Evolutionary conservation across 2,797 vertebrate genomes (phyloP), one percentile per base, ranked within the genome.

Genomic region (Oryzias sinensis): DNA sequence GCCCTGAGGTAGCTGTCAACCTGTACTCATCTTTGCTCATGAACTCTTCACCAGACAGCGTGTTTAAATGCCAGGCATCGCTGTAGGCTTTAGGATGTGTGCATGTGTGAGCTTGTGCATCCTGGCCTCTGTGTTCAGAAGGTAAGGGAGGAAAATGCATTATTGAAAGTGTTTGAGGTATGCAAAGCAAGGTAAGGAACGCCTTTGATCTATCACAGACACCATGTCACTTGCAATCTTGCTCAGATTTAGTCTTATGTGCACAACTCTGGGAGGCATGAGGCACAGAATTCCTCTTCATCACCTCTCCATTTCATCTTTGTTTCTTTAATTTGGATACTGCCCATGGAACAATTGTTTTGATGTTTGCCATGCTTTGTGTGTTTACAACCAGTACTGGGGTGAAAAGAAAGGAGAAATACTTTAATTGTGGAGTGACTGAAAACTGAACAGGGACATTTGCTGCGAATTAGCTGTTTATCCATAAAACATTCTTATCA

Each of bases 151-250:
- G 67, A 67, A 72, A 80, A 78, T 87, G 48, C 79, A 88, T 89
- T 88, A 85, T 86, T 90, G 79, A 90, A 82, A 51, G 55, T 67
- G 74, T 86, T 87, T 81, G 76, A 87, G 84, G 73, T 73, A 81
- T 82, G 81, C 81, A 86, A 81, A 87, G 82, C 70, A 84, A 81
- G 76, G 74, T 61, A 60, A 75, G 74, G 46, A 67, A 54, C 62
- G 41, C 44, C 83, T 90, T 90, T 90, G 85, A 89, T 89, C 83
- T 82, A 66, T 48, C 51, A 57, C 68, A 77, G 86, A 77, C 45
- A 53, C 56, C 0, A 42, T 73, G 80, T 84, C 70, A 46, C 70
- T 57, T 49, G 65, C 76, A 76, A 81, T 90, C 76, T 80, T 49
- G 37, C 64, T 80, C 76, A 72, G 65, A 77, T 76, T 79, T 56